Evolutionary conservation across 2,888 invertebrate genomes (phyloP).

Genomic region (Drosophila putrida): DNA sequence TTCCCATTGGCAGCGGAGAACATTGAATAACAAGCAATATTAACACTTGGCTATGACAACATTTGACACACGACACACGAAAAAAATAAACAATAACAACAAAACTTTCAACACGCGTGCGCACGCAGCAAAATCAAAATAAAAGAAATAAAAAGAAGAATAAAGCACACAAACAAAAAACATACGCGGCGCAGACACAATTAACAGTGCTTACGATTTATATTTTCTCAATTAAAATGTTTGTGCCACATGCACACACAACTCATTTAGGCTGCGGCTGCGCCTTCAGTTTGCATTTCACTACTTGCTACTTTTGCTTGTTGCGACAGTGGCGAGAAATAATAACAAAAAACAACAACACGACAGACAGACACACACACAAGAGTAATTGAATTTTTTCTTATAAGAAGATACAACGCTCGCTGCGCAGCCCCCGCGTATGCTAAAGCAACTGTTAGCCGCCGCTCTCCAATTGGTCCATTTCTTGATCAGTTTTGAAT

Average conservation of each 20-base stretch:
- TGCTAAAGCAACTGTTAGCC: conserved; percentile 24
- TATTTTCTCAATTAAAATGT: conserved; percentile 42
- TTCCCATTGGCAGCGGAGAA: conserved; percentile 78
- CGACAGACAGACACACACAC: conserved; percentile 20
- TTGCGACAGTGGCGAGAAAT: conserved; percentile 31
- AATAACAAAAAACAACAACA: conserved; percentile 2
- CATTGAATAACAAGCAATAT: conserved; percentile 60
- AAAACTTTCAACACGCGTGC: conserved; percentile 61
- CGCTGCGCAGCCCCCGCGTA: conserved; percentile 33
- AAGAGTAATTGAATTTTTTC: conserved; percentile 43
- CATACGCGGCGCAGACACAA: conserved; percentile 17
- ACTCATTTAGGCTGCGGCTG: conserved; percentile 48
- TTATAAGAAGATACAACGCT: conserved; percentile 19
- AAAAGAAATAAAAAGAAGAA: neutral
- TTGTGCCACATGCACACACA: conserved; percentile 48
- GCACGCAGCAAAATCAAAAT: conserved; percentile 34
- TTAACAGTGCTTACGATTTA: conserved; percentile 25
- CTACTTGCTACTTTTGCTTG: conserved; percentile 22
- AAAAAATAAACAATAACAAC: conserved; percentile 7
- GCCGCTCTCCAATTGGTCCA: conserved; percentile 57
- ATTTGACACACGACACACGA: conserved; percentile 26
- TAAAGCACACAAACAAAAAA: conserved; percentile 21
- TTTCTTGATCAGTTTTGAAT: conserved; percentile 45
- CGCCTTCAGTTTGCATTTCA: conserved; percentile 60
- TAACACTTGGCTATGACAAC: conserved; percentile 11